Conservation (phyloP, 1,140 invertebrate species). For the Ceratosolen solmsi region DNA sequence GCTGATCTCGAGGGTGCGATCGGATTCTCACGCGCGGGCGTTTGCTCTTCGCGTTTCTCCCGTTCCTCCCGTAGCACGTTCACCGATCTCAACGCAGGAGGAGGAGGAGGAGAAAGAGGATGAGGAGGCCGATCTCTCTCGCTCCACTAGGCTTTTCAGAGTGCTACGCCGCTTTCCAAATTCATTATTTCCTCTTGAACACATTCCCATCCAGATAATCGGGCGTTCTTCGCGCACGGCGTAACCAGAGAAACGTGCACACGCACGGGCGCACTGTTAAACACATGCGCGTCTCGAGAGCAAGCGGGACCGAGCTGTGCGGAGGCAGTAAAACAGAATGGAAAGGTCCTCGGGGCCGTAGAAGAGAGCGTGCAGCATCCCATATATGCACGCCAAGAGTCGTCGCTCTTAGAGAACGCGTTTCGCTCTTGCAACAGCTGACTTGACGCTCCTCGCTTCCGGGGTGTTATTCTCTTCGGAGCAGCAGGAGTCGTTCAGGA, state of each 20-base stretch:
- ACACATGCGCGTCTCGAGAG: neutral
- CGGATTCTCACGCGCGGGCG: constrained; percentile 49
- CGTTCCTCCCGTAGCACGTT: neutral
- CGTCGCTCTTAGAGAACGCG: constrained; percentile 28
- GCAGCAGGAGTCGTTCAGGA: too few relatives aligned
- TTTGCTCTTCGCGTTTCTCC: neutral
- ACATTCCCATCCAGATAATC: constrained; percentile 29
- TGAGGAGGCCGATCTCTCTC: neutral
- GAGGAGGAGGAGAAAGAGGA: neutral
- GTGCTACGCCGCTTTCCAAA: constrained; percentile 26
- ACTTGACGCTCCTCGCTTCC: constrained; percentile 21
- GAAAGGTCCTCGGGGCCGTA: constrained; percentile 32
- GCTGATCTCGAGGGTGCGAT: constrained; percentile 52
- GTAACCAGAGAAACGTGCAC: neutral
- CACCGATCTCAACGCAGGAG: neutral
- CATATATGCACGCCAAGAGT: constrained; percentile 36
- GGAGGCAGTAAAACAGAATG: constrained; percentile 19
- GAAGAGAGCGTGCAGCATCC: constrained; percentile 14
- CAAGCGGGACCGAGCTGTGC: neutral
- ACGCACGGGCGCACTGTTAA: neutral
- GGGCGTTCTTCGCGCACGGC: neutral
- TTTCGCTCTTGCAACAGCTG: constrained; percentile 29
- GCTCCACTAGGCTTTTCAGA: neutral
- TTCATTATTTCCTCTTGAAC: constrained; percentile 43
- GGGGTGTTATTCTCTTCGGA: neutral